These are phyloP conservation scores for Lathronympha strigana DNA, from an alignment of 2,888 invertebrate species.

Conservation along the genomic window DNA sequence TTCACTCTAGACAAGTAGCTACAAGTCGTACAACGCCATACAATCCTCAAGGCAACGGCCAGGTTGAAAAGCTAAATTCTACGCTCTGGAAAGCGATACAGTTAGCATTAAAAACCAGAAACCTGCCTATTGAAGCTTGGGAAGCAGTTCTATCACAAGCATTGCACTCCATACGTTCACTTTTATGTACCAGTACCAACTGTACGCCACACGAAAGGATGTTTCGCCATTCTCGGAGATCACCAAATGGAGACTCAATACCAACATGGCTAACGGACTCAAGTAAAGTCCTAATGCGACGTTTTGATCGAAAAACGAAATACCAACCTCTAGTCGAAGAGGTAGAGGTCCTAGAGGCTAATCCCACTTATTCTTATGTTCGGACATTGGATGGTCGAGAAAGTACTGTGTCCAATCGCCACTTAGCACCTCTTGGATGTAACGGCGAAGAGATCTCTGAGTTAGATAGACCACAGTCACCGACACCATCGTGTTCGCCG, in stretches of 20 bases:
- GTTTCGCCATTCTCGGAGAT: conserved; percentile 8
- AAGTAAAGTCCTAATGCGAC: not conserved
- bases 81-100: conserved; percentile 20
- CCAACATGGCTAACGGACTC: conserved; percentile 5
- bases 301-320: conserved; percentile 1
- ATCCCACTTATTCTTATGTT: conserved; percentile 2
- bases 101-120: not conserved
- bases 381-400: conserved; percentile 1
- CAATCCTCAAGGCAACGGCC: conserved; percentile 41
- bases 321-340: conserved; percentile 19
- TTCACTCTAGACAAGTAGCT: conserved; percentile 22
- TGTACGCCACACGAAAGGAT: conserved; percentile 20
- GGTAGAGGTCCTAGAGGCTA: conserved; percentile 13
- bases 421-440: not conserved
- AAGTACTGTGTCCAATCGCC: not conserved
- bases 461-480: not conserved
- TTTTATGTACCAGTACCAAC: conserved; percentile 19
- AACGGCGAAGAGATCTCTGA: not conserved
- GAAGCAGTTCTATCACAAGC: not conserved
- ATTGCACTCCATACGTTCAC: conserved; percentile 5
- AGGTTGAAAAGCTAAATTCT: conserved; percentile 22
- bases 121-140: conserved; percentile 5
- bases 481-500: not conserved
- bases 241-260: not conserved
- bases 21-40: conserved; percentile 36